Evolutionary conservation across 1,140 invertebrate genomes (phyloP).

Genomic region (Scaptomyza hsui): DNA sequence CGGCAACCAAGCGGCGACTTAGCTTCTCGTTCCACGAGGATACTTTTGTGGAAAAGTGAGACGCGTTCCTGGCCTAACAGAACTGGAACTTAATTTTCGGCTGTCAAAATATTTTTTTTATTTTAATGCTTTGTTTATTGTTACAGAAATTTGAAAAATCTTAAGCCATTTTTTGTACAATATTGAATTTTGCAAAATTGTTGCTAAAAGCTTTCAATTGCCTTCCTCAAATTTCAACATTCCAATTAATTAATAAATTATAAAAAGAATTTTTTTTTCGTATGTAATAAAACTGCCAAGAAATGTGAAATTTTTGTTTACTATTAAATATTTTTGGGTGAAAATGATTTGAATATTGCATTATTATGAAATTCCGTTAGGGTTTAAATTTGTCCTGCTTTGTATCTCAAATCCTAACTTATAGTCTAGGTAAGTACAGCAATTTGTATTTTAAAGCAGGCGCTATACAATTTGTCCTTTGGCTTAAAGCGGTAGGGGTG

Average conservation of each 20-base stretch:
- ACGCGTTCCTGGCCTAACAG: neutral
- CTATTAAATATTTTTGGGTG: too few species aligned
- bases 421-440: neutral
- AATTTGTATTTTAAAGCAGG: neutral
- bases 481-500: neutral
- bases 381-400: too few species aligned
- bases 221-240: conserved; percentile 5
- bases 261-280: conserved; percentile 10
- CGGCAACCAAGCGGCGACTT: conserved; percentile 65
- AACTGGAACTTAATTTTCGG: conserved; percentile 10
- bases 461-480: too few species aligned
- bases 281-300: conserved; percentile 27
- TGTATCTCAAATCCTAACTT: too few species aligned
- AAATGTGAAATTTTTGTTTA: too few species aligned
- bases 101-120: conserved; percentile 45
- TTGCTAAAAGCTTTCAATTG: conserved; percentile 35
- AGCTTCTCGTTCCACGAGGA: conserved; percentile 74
- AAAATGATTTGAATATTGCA: too few species aligned
- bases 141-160: conserved; percentile 32
- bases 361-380: too few species aligned
- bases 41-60: conserved; percentile 48
- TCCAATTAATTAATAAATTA: conserved; percentile 8
- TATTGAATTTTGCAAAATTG: conserved; percentile 23
- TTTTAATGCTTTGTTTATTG: conserved; percentile 9
- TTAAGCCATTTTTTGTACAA: neutral